Evolutionary conservation across 2,797 vertebrate genomes (phyloP).

Genomic region (Otus scops): DNA sequence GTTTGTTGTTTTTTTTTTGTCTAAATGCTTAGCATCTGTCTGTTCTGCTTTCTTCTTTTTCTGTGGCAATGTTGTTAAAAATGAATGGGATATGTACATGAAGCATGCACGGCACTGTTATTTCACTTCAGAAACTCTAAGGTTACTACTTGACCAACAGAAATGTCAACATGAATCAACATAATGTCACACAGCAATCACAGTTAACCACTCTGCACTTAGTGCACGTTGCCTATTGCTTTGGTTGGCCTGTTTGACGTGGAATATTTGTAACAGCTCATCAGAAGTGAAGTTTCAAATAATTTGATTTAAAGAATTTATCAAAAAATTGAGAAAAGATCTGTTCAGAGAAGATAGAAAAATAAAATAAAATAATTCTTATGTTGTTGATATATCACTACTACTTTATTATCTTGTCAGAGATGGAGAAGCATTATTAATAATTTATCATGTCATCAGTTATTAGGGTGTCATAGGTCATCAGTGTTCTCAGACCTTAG

Average conservation of each 20-base stretch:
- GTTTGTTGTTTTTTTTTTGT: neutral
- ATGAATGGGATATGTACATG: neutral
- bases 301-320: neutral
- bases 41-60: neutral
- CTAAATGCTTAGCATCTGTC: neutral
- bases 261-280: neutral
- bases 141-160: neutral
- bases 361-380: neutral
- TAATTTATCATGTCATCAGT: neutral
- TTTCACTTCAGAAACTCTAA: slow-evolving; percentile 14
- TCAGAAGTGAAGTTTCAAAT: neutral
- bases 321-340: neutral
- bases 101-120: neutral
- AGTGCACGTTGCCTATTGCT: neutral
- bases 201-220: neutral
- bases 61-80: neutral
- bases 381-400: neutral
- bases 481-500: neutral
- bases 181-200: neutral
- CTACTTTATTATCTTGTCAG: neutral
- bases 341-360: neutral
- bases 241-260: neutral
- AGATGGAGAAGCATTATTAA: neutral
- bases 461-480: neutral
- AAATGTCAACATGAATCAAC: neutral